Evolutionary conservation across 2,113 vertebrate genomes (phyloP).

Genomic region (Oenanthe oenanthe): DNA sequence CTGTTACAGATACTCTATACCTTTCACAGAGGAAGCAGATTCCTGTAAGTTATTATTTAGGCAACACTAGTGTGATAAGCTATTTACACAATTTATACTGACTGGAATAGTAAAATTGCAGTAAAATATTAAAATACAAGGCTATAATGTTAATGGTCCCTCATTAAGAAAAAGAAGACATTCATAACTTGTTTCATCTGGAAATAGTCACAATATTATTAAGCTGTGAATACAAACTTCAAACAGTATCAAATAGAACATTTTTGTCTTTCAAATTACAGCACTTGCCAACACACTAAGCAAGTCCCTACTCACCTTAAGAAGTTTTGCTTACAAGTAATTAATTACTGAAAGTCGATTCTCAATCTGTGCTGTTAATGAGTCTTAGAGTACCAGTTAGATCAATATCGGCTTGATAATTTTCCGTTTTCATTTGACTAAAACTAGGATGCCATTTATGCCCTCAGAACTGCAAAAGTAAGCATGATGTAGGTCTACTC

Average conservation of each 20-base stretch:
- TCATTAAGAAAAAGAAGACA: neutral
- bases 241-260: neutral
- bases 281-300: neutral
- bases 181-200: neutral
- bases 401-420: constrained; percentile 32
- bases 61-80: neutral
- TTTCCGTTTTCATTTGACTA: neutral
- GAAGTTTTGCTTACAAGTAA: constrained; percentile 20
- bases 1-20: neutral
- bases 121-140: neutral
- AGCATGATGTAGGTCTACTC: neutral
- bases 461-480: neutral
- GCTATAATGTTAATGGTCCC: neutral
- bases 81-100: neutral
- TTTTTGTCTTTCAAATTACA: neutral
- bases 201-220: neutral
- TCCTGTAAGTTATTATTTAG: neutral
- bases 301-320: constrained; percentile 12
- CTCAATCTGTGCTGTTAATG: constrained; percentile 41
- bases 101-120: neutral
- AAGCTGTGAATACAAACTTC: neutral
- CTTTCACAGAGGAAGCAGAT: neutral
- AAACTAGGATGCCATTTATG: neutral
- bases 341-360: constrained; percentile 43
- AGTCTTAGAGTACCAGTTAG: neutral